Evolutionary conservation across 2,888 invertebrate genomes (phyloP).

Genomic region (Yponomeuta cagnagella): DNA sequence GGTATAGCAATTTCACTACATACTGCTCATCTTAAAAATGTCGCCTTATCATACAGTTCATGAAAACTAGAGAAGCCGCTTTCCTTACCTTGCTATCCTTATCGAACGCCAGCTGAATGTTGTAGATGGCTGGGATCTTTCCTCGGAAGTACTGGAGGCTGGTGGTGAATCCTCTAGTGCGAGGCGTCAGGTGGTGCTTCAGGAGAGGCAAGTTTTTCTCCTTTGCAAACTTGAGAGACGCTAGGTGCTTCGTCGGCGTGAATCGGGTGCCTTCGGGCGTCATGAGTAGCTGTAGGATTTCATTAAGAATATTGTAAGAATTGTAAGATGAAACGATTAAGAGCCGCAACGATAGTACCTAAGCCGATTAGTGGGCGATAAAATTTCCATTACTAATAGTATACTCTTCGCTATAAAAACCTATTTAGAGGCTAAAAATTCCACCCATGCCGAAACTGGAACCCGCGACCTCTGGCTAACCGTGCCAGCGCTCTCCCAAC

Average conservation of each 20-base stretch:
- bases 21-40: no score
- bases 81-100: conserved; percentile 71
- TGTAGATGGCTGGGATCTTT: conserved; percentile 88
- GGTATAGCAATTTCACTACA: no score
- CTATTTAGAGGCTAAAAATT: no score
- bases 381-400: no score
- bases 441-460: no score
- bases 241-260: conserved; percentile 89
- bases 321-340: neutral
- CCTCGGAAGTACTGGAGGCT: conserved; percentile 88
- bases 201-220: conserved; percentile 89
- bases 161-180: conserved; percentile 94
- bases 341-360: no score
- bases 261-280: conserved; percentile 97
- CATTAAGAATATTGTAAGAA: neutral
- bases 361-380: no score
- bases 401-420: no score
- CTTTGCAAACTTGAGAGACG: conserved; percentile 89
- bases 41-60: no score
- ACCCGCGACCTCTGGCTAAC: no score
- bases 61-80: no score
- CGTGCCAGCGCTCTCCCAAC: no score
- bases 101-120: conserved; percentile 85
- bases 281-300: conserved; percentile 80
- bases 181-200: conserved; percentile 93